Evolutionary conservation across 2,797 vertebrate genomes (phyloP).

Genomic region (Sylvia borin): DNA sequence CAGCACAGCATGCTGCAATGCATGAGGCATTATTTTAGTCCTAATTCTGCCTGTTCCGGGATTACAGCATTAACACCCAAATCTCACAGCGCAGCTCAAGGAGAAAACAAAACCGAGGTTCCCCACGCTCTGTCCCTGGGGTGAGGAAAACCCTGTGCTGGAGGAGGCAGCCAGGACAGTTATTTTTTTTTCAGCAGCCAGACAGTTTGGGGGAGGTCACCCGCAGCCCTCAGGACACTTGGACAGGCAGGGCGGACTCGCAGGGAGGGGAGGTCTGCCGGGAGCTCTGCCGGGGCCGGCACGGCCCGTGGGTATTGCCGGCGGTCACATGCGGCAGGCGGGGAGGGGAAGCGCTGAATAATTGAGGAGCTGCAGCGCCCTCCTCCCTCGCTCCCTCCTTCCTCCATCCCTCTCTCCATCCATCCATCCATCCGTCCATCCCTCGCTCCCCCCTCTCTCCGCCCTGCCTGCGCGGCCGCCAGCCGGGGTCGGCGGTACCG

Average conservation of each 20-base stretch:
- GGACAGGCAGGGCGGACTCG: not conserved
- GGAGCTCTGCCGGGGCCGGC: not conserved
- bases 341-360: constrained; percentile 66
- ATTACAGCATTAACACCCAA: constrained; percentile 14
- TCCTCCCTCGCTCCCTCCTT: not conserved
- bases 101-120: not conserved
- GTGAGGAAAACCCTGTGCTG: not conserved
- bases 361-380: constrained; percentile 74
- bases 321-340: constrained; percentile 40
- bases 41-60: not conserved
- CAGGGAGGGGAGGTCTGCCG: not conserved
- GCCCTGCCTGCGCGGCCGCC: not conserved
- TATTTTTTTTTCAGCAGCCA: not conserved
- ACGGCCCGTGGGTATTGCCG: not conserved
- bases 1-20: not conserved
- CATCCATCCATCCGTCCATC: not conserved
- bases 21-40: not conserved
- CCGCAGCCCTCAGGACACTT: not conserved
- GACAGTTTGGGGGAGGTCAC: not conserved
- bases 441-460: not conserved
- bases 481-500: constrained; percentile 5
- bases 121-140: not conserved
- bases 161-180: not conserved
- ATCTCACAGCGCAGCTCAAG: not conserved
- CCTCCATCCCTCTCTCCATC: not conserved